phyloP scores from a whole-genome alignment of 2,888 invertebrate species.

The Macaria notata region DNA sequence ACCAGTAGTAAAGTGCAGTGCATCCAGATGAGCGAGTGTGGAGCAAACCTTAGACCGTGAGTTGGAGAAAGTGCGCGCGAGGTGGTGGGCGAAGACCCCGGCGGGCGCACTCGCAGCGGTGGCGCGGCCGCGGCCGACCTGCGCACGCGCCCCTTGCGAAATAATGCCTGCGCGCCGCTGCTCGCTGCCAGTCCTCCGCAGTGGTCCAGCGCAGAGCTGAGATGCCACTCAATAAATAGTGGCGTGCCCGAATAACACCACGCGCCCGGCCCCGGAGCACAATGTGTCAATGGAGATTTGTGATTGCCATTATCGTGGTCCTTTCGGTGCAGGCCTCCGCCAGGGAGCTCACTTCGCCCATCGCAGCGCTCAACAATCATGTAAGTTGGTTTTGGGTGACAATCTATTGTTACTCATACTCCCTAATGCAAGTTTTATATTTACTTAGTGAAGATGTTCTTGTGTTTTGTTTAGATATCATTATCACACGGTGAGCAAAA shows the following conservation, averaged over 20 bases:
- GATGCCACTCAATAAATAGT: slow-evolving; percentile 75
- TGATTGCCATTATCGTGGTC: slow-evolving; percentile 67
- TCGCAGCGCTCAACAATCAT: slow-evolving; percentile 58
- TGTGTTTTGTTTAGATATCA: too few relatives aligned
- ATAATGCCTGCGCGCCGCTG: slow-evolving; percentile 70
- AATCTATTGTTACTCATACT: background rate
- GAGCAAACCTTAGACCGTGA: slow-evolving; percentile 51
- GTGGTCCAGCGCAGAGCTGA: slow-evolving; percentile 62
- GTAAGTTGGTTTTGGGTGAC: slow-evolving; percentile 41
- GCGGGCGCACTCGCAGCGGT: slow-evolving; percentile 61
- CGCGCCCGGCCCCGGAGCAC: slow-evolving; percentile 51
- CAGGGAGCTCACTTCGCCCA: slow-evolving; percentile 58
- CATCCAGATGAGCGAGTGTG: slow-evolving; percentile 14
- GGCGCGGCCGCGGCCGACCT: slow-evolving; percentile 76
- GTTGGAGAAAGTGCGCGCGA: slow-evolving; percentile 70
- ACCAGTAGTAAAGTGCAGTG: too few relatives aligned
- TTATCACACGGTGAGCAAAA: too few relatives aligned
- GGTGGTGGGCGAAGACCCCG: slow-evolving; percentile 72
- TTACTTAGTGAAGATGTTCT: too few relatives aligned
- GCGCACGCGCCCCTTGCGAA: slow-evolving; percentile 66
- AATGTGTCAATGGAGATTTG: slow-evolving; percentile 77
- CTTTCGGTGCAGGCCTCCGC: slow-evolving; percentile 50
- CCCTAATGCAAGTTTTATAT: too few relatives aligned
- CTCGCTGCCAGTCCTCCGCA: slow-evolving; percentile 68
- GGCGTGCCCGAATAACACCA: slow-evolving; percentile 49